Percentiles rank a stretch among this genome's conserved stretches.
Conservation (phyloP, 2,888 invertebrate species). For the Atherix ibis region DNA sequence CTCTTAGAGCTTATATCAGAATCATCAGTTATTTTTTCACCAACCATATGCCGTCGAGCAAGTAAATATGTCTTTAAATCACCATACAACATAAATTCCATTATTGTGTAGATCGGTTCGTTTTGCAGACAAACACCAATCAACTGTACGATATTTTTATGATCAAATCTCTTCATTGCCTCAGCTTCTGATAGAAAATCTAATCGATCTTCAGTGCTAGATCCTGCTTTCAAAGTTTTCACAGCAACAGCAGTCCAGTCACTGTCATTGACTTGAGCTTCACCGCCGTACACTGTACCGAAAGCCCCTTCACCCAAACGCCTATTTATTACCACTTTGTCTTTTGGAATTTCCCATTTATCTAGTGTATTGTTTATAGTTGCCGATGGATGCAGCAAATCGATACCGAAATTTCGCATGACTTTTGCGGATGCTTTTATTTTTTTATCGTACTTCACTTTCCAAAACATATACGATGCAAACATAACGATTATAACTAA, state of each 20-base stretch:
- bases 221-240: constrained; percentile 74
- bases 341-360: constrained; percentile 76
- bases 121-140: constrained; percentile 74
- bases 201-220: constrained; percentile 68
- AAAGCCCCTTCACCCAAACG: constrained; percentile 82
- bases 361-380: constrained; percentile 43
- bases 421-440: constrained; percentile 48
- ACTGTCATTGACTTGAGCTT: constrained; percentile 48
- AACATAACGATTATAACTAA: constrained; percentile 39
- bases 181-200: constrained; percentile 88
- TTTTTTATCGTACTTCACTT: constrained; percentile 48
- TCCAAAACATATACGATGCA: constrained; percentile 46
- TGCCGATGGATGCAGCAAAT: constrained; percentile 37
- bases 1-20: constrained; percentile 61
- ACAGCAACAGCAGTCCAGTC: constrained; percentile 79
- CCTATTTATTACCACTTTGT: constrained; percentile 70
- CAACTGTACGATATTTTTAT: constrained; percentile 72
- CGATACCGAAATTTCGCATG: constrained; percentile 54
- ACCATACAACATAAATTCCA: constrained; percentile 90
- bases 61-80: constrained; percentile 79
- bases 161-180: constrained; percentile 85
- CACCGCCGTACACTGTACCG: constrained; percentile 77
- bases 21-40: constrained; percentile 43
- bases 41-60: constrained; percentile 68
- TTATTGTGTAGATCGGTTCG: constrained; percentile 78